These are phyloP conservation scores for Gracilinanus agilis DNA, from an alignment of 2,113 vertebrate genomes.

Conservation along the genomic window DNA sequence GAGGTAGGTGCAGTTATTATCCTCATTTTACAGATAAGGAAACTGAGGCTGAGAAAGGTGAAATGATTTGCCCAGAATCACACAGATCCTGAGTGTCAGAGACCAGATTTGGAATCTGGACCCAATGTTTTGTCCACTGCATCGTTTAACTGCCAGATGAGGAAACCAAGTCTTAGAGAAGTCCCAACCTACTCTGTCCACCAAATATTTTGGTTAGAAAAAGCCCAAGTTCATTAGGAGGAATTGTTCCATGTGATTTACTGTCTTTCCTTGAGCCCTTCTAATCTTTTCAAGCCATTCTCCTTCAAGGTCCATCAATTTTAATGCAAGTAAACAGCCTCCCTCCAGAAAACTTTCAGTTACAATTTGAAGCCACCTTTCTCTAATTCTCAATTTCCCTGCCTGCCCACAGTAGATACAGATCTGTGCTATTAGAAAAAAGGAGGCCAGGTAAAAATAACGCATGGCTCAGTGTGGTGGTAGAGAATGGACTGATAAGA, in stretches of 20 bases:
- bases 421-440: constrained; percentile 40
- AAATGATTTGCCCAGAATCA: neutral
- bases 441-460: constrained; percentile 23
- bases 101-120: neutral
- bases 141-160: neutral
- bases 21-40: neutral
- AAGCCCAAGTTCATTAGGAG: constrained; percentile 44
- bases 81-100: neutral
- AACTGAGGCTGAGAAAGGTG: neutral
- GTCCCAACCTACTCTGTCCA: neutral
- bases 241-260: constrained; percentile 11
- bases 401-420: constrained; percentile 30
- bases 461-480: constrained; percentile 28
- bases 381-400: constrained; percentile 59
- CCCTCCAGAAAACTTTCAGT: constrained; percentile 28
- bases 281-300: constrained; percentile 50
- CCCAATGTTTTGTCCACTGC: neutral
- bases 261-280: neutral
- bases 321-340: constrained; percentile 2
- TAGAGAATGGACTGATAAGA: constrained; percentile 53
- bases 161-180: neutral
- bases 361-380: constrained; percentile 54
- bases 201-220: constrained; percentile 47
- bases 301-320: constrained; percentile 59
- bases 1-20: neutral